Base-by-base conservation (phyloP, 2,113 vertebrate species). In the Zapornia atra region DNA sequence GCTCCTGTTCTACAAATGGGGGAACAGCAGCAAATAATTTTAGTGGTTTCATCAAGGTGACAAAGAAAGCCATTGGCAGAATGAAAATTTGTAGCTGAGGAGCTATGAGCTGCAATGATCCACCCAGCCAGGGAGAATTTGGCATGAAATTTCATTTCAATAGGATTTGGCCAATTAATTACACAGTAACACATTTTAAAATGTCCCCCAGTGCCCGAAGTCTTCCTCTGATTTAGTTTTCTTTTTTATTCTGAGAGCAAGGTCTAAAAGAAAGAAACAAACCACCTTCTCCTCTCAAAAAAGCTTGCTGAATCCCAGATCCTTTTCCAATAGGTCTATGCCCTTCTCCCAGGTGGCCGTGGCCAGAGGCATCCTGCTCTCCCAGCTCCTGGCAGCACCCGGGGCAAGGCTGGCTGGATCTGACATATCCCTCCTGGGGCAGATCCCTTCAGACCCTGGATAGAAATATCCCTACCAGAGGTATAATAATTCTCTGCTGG, bases 91-190 rank as follows among this genome's bases (percentile, higher is more conserved):
- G 1, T 69, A 90, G n/a, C 50, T 40, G 56, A 54, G 10, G 28
- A 63, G n/a, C 78, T 86, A 72, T 2, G 4, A 64, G 61, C 25
- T 87, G 51, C 51, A 64, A 87, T 33, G 57, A 90, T 54, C 68
- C 61, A 80, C 18, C 19, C 20, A 38, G 42, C 34, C 44, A 22
- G 21, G 13, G 60, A 34, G 29, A 89, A 78, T 88, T 71, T 86
- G 72, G 26, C 42, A 75, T 61, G 42, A 90, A 86, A 94, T 78
- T 12, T 36, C 66, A 51, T 93, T 95, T 93, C 75, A 86, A 7
- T 38, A 86, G 20, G 42, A 64, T 78, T 86, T 93, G 38, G 13
- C 46, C 86, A 86, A 73, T 89, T 94, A 76, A 48, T 78, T 71
- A 66, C 13, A 21, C 24, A 21, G 42, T 64, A 78, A 68, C 0